Base-by-base conservation (phyloP, 2,113 vertebrate genomes). In the Pseudorectes ferrugineus region DNA sequence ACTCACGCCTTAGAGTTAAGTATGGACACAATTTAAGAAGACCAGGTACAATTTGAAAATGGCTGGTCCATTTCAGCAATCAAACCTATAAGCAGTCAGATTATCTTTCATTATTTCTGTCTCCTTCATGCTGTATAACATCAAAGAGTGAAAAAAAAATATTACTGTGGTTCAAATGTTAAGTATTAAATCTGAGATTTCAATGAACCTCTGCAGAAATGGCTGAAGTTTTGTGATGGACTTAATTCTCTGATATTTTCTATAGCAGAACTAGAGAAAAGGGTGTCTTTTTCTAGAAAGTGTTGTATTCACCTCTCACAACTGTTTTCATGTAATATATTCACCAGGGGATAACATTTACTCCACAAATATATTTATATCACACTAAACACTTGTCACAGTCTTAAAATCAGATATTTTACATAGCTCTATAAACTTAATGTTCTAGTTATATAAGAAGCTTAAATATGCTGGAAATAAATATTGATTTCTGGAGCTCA, bases 401-500 rank as follows among this genome's bases (percentile, higher is more conserved):
- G 74, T n/a, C 54, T 33, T 91, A 95, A 89, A 96, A 54, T 33
- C 72, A 35, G 40, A 48, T 89, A 97, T 65, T 96, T 94, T 92
- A 95, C 85, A 80, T 45, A 76, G n/a, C 26, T 88, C 55, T 92
- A 73, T 91, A 95, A 92, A 97, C 35, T 92, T 89, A 86, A 93
- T 89, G 40, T 92, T 93, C 52, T 85, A 85, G 33, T 68, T 66
- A 89, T 78, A 85, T 59, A 93, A 88, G 84, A 95, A 88, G 18
- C 82, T 95, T 95, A 95, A 97, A 96, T 72, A 91, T 86, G 74
- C 33, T 58, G 35, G 72, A 63, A 94, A 96, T 91, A 81, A 96
- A 96, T 96, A 96, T 92, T 95, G 88, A 96, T 96, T 95, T 68
- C 87, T 96, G 74, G 49, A 94, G 63, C 40, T 68, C 36, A 89